Conservation (phyloP, 2,113 vertebrate species). For the Cavia aperea region DNA sequence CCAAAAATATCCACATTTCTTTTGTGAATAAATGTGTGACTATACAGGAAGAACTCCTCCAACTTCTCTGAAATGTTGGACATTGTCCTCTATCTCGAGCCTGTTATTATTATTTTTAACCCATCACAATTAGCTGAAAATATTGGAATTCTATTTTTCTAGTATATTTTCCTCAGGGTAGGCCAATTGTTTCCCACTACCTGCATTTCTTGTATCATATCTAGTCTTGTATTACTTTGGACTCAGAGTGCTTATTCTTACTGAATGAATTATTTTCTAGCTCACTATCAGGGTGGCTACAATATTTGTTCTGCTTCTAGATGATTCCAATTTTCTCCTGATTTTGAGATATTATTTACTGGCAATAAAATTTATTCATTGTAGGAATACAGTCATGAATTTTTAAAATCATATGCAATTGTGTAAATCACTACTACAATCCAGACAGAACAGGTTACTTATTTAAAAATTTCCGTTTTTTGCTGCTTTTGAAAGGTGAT, state of each 20-base stretch:
- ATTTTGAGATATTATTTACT: constrained; percentile 1
- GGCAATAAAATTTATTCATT: not conserved
- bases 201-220: accelerated
- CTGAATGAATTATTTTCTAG: not conserved
- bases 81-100: not conserved
- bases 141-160: constrained; percentile 5
- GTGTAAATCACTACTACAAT: not conserved
- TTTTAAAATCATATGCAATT: not conserved
- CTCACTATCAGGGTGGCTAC: not conserved
- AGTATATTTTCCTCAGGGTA: not conserved
- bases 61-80: not conserved
- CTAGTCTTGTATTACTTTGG: not conserved
- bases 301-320: not conserved
- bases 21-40: not conserved
- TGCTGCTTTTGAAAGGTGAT: not conserved
- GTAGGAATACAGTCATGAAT: not conserved
- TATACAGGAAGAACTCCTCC: not conserved
- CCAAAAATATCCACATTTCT: not conserved
- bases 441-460: not conserved
- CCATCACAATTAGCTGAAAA: not conserved
- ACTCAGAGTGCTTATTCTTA: not conserved
- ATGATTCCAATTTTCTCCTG: not conserved
- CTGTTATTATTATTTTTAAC: not conserved
- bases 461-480: not conserved
- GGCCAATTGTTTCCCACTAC: not conserved